Evolutionary conservation across 2,113 vertebrate genomes (phyloP), one percentile per base, ranked within the genome.

Genomic region (Syrrhaptes paradoxus): DNA sequence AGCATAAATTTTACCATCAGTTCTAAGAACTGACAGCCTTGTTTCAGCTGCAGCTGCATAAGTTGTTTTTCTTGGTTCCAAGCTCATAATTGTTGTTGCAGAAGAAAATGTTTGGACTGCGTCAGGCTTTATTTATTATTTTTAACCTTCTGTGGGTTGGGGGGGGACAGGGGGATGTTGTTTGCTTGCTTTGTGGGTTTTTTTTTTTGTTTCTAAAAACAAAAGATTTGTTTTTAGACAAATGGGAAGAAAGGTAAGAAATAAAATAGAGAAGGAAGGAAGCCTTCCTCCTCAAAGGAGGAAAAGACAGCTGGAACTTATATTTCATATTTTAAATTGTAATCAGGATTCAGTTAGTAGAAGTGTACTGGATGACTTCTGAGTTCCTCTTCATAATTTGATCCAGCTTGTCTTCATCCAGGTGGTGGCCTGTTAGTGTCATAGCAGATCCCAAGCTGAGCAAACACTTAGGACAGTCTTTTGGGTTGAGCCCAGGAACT

Each of bases 111-210:
- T 20, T 31, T 86, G 48, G 22, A 21, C 25, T 54, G 32, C 68
- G 43, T 13, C 26, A 73, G 76, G 36, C 25, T 52, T 73, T 45
- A 46, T 52, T 52, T 75, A 61, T 89, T 45, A 45, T 71, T 58
- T 84, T 38, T 71, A 59, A 55, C 19, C 10, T 85, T 52, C 19
- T 32, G 34, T 45, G 46, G 8, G 4, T 29, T 77, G 22, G 29
- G 9, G n/a, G n/a, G 6, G n/a, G 72, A 28, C 11, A 51, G 34
- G 17, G 10, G 4, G 6, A 4, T 2, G 2, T 49, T n/a, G 17
- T 13, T 72, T 51, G 24, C 9, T 89, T 73, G 26, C 29, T 67
- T 72, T 38, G 43, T 2, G 12, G 20, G 8, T 32, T 12, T 26
- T 52, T 12, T 26, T 52, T 6, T 49, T 57, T 10, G 17, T 43